These are phyloP conservation scores for Anadara kagoshimensis DNA, from an alignment of 1,140 invertebrate genomes.

Conservation along the genomic window DNA sequence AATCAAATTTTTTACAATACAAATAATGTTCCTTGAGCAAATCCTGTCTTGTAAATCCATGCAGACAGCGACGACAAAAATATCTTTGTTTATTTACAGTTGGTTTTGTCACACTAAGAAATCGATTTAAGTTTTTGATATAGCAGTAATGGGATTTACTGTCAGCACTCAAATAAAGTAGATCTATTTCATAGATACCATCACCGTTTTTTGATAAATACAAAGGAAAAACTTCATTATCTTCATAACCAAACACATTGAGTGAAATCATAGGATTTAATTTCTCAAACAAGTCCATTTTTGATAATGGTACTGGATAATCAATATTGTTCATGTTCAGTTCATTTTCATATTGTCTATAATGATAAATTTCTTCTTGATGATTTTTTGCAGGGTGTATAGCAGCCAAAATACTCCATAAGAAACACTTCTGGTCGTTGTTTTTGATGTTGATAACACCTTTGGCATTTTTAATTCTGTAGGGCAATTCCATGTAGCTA, in stretches of 20 bases:
- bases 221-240: slow-evolving; percentile 8
- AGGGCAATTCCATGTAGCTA: slow-evolving; percentile 14
- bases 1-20: slow-evolving; percentile 7
- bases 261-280: slow-evolving; percentile 2
- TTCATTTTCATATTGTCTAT: slow-evolving; percentile 8
- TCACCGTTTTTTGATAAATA: slow-evolving; percentile 9
- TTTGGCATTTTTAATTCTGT: background rate
- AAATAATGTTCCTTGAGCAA: background rate
- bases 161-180: background rate
- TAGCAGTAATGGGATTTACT: slow-evolving; percentile 15
- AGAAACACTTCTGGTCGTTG: slow-evolving; percentile 31
- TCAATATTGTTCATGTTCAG: slow-evolving; percentile 25
- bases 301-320: slow-evolving; percentile 20
- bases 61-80: slow-evolving; percentile 15
- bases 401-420: slow-evolving; percentile 20
- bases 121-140: slow-evolving; percentile 22
- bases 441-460: slow-evolving; percentile 24
- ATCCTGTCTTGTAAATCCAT: slow-evolving; percentile 8
- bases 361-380: slow-evolving; percentile 9
- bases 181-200: background rate
- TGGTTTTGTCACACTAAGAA: slow-evolving; percentile 22
- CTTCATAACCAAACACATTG: slow-evolving; percentile 14
- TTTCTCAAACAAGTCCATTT: slow-evolving; percentile 18
- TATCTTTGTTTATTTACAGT: background rate
- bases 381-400: slow-evolving; percentile 16